Base-by-base conservation (phyloP, 2,888 invertebrate genomes). In the Gymnoscelis rufifasciata region DNA sequence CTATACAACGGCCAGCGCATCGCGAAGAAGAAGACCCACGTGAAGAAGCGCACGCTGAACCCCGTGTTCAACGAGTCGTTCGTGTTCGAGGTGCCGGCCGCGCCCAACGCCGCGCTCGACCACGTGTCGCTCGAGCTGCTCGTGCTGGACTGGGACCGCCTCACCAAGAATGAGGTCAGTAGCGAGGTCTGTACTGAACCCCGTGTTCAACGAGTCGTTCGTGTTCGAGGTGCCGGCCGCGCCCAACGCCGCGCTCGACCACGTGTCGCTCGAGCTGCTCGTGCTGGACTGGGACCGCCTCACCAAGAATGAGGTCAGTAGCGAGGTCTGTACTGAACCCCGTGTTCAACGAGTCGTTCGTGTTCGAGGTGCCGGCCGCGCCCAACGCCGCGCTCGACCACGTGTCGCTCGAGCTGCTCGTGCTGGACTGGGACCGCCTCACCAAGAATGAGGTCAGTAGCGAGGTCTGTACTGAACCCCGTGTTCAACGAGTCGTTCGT, bases 11-110 rank as follows among this genome's bases (percentile, higher is more conserved):
- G 97, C n/a, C 98, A 98, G 76, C 93, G 98, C 56, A 96, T 99
- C 66, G 97, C 97, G 38, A 99, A 99, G 90, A 98, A 98, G 91
- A 98, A 99, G 90, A 99, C 99, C 0, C 98, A 98, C 79, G 98
- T 99, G 38, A 98, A 98, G 91, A 99, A 98, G 82, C 92, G 98
- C 45, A 99, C 99, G 0, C 90, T 98, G 63, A 97, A 97, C 88
- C 99, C 99, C 0, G 98, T 99, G 44, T 99, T 98, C 90, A 99
- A 99, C 89, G 99, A 99, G 87, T 97, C 97, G 42, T 98, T 99
- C 84, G 96, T 97, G 43, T 99, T 99, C 78, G 98, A 99, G 68
- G 95, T 99, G 58, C 98, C 97, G 11, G 92, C 93, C 38, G 91
- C 87, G 13, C 86, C 87, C 88, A 74, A 89, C 86, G 95, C 94